Evolutionary conservation across 2,888 invertebrate species (phyloP).

Genomic region (Calliopum simillimum): DNA sequence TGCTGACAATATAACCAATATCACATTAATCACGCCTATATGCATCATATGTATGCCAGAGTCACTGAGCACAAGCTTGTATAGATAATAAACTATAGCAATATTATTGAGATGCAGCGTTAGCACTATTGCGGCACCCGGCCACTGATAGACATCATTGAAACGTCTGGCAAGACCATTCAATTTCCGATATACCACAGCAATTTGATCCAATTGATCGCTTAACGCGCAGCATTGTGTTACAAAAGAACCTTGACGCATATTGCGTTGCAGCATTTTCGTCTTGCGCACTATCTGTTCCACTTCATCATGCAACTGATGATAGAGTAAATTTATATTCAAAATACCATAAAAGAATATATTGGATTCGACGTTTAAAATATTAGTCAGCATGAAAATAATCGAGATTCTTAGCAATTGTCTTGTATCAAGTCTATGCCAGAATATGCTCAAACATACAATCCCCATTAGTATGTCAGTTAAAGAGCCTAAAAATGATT

Average conservation of each 20-base stretch:
- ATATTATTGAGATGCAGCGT: not conserved
- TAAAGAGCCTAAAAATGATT: no score
- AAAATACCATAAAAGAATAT: not conserved
- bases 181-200: not conserved
- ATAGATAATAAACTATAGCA: not conserved
- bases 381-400: not conserved
- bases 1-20: not conserved
- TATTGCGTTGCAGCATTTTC: not conserved
- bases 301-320: not conserved
- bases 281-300: not conserved
- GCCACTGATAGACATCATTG: not conserved
- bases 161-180: not conserved
- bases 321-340: not conserved
- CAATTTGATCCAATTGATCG: constrained; percentile 3
- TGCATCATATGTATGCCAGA: no score
- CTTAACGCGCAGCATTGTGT: not conserved
- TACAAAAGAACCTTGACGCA: not conserved
- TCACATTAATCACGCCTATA: no score
- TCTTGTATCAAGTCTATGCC: not conserved
- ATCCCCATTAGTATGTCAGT: no score
- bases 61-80: not conserved
- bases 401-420: not conserved
- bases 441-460: not conserved
- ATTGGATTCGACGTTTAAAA: not conserved
- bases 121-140: not conserved